Evolutionary conservation across 2,888 invertebrate species (phyloP).

Genomic region (Drosophila peninsularis): DNA sequence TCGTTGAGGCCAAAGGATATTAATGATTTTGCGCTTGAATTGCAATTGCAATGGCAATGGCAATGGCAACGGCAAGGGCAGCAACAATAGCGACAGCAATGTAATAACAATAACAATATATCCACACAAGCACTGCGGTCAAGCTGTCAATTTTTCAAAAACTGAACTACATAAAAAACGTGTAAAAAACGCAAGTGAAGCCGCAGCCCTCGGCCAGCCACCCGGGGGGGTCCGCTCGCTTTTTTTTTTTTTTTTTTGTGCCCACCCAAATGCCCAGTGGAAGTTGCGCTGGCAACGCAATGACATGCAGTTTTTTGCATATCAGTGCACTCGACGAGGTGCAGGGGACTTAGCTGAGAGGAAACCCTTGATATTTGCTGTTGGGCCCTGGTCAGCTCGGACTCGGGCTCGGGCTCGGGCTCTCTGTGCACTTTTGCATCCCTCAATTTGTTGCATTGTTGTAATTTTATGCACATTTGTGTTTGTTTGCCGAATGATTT

Average conservation of each 20-base stretch:
- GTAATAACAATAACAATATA: slow-evolving; percentile 76
- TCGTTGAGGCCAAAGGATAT: slow-evolving; percentile 70
- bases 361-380: slow-evolving; percentile 58
- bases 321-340: slow-evolving; percentile 66
- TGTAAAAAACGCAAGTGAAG: slow-evolving; percentile 46
- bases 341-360: slow-evolving; percentile 3
- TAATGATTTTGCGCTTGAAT: slow-evolving; percentile 83
- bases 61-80: slow-evolving; percentile 55
- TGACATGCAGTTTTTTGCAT: slow-evolving; percentile 80
- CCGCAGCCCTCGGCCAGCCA: slow-evolving; percentile 25
- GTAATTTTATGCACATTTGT: slow-evolving; percentile 80
- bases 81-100: slow-evolving; percentile 40
- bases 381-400: slow-evolving; percentile 22
- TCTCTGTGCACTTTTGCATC: slow-evolving; percentile 51
- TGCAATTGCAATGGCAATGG: slow-evolving; percentile 80
- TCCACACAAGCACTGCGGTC: slow-evolving; percentile 76
- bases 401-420: neutral
- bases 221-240: slow-evolving; percentile 11
- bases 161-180: slow-evolving; percentile 70
- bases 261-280: slow-evolving; percentile 14
- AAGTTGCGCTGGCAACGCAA: slow-evolving; percentile 69
- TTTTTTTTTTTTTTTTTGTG: neutral
- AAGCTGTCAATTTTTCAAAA: slow-evolving; percentile 81
- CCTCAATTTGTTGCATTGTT: slow-evolving; percentile 79
- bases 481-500: slow-evolving; percentile 80